Evolutionary conservation across 2,888 invertebrate genomes (phyloP).

Genomic region (Lasioglossum morio): DNA sequence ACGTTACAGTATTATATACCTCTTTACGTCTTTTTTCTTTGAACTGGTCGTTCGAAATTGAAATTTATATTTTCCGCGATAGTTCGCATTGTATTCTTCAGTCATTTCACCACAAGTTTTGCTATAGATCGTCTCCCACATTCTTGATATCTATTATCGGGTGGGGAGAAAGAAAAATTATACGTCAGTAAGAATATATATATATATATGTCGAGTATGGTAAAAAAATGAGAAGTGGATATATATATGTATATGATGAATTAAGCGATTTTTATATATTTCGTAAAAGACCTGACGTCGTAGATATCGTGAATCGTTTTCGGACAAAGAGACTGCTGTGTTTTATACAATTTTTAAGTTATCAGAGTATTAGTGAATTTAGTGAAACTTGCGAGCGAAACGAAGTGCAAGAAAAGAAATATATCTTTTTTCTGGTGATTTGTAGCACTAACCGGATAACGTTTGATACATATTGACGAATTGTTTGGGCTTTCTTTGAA

Average conservation of each 20-base stretch:
- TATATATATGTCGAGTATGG: not conserved
- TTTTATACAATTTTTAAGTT: slow-evolving; percentile 50
- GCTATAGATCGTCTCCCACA: slow-evolving; percentile 46
- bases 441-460: slow-evolving; percentile 18
- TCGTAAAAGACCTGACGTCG: slow-evolving; percentile 44
- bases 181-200: not conserved
- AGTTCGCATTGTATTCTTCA: slow-evolving; percentile 51
- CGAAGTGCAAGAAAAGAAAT: not conserved
- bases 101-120: slow-evolving; percentile 51
- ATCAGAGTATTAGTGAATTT: slow-evolving; percentile 8
- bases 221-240: not conserved
- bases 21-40: slow-evolving; percentile 20
- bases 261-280: slow-evolving; percentile 40
- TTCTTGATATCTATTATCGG: slow-evolving; percentile 27
- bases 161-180: slow-evolving; percentile 11
- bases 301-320: slow-evolving; percentile 30
- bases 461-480: slow-evolving; percentile 51
- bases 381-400: slow-evolving; percentile 14
- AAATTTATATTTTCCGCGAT: slow-evolving; percentile 28
- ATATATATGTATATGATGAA: not conserved
- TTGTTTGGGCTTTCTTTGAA: slow-evolving; percentile 17
- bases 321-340: slow-evolving; percentile 24
- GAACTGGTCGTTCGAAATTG: slow-evolving; percentile 11
- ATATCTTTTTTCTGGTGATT: slow-evolving; percentile 3
- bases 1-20: slow-evolving; percentile 42